These are phyloP conservation scores for Scatophagus argus DNA, from an alignment of 2,113 vertebrate species.

Conservation along the genomic window DNA sequence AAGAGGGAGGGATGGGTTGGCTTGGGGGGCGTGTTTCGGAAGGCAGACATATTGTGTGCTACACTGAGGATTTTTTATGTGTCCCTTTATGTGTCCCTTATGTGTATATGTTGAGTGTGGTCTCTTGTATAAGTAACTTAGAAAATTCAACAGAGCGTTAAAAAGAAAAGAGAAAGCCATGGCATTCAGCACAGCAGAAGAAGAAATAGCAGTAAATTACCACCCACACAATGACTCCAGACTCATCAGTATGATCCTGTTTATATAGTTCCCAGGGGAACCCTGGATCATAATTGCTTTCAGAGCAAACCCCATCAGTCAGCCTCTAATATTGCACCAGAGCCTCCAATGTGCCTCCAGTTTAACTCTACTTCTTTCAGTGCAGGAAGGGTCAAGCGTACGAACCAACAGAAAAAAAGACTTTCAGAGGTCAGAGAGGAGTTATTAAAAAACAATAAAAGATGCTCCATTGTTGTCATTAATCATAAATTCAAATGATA, in stretches of 20 bases:
- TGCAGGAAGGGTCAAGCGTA: slow-evolving; percentile 3
- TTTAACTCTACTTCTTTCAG: not conserved
- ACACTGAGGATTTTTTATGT: not conserved
- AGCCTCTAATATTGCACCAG: slow-evolving; percentile 43
- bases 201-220: slow-evolving; percentile 48
- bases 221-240: slow-evolving; percentile 36
- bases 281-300: slow-evolving; percentile 60
- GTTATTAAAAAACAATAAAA: not conserved
- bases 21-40: too few relatives aligned
- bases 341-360: slow-evolving; percentile 23
- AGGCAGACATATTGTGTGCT: not conserved
- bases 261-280: slow-evolving; percentile 51
- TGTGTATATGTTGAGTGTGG: not conserved
- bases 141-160: not conserved
- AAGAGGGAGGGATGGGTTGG: too few relatives aligned
- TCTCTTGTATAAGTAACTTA: not conserved
- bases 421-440: not conserved
- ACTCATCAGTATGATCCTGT: slow-evolving; percentile 66
- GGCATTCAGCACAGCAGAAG: slow-evolving; percentile 13
- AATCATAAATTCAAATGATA: not conserved
- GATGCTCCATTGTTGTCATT: not conserved
- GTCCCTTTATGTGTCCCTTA: not conserved
- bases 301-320: slow-evolving; percentile 53
- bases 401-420: not conserved
- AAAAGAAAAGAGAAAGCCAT: not conserved